Percentiles rank a stretch among this genome's conserved stretches.
Conservation (phyloP, 1,140 invertebrate genomes). For the Eurosta solidaginis region DNA sequence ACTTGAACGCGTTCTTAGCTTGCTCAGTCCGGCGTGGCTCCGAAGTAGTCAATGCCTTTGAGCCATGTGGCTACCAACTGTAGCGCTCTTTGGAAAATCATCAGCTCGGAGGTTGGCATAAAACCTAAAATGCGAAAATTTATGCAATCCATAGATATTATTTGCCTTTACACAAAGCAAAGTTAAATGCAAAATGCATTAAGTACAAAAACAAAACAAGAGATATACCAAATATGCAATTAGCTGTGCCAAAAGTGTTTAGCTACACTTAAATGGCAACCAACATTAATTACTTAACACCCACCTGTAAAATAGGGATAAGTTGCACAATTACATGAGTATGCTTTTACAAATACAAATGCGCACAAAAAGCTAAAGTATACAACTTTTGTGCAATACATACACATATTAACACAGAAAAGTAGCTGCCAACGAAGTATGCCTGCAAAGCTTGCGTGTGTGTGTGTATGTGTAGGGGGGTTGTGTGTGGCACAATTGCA, state of each 20-base stretch:
- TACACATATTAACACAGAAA: not conserved
- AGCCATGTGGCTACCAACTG: too few relatives aligned
- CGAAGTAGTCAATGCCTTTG: too few relatives aligned
- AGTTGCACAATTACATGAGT: not conserved
- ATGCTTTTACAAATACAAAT: not conserved
- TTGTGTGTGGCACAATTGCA: slow-evolving; percentile 4
- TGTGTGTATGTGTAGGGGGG: not conserved
- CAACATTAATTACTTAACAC: slow-evolving; percentile 17
- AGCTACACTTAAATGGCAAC: slow-evolving; percentile 17
- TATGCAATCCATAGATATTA: too few relatives aligned
- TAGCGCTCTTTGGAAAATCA: too few relatives aligned
- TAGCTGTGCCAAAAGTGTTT: slow-evolving; percentile 22
- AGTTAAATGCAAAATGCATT: too few relatives aligned
- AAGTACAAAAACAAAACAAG: too few relatives aligned
- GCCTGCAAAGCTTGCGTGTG: not conserved
- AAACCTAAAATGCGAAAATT: too few relatives aligned
- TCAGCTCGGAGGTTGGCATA: too few relatives aligned
- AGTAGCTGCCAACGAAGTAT: not conserved
- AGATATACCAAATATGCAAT: slow-evolving; percentile 14
- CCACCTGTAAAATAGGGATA: not conserved
- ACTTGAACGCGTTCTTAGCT: too few relatives aligned
- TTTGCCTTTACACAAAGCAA: too few relatives aligned
- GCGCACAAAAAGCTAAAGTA: too few relatives aligned
- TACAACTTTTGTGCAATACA: not conserved
- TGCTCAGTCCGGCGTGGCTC: too few relatives aligned